Evolutionary conservation across 2,888 invertebrate species (phyloP), one percentile per base, ranked within the genome.

Genomic region (Thalpophila matura): DNA sequence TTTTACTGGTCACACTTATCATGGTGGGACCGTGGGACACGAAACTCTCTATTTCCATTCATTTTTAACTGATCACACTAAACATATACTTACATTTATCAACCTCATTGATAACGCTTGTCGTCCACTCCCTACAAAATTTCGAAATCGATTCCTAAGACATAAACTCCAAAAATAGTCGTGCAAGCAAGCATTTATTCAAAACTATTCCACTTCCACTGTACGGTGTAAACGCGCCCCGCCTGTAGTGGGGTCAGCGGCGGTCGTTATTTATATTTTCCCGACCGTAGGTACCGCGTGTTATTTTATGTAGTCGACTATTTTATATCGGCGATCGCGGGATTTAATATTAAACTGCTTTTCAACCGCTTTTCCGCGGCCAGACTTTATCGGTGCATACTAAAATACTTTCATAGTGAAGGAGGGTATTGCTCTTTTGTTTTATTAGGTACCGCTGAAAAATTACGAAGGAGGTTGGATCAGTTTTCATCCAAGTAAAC

Each of bases 231-330:
- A 81, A 33, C 5, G 46, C 5, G 9, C 1, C 54, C 49, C 51
- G 37, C 49, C 55, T 61, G 57, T 37, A 38, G 62, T 70, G 66
- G 79, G 81, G 82, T 84, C 82, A 81, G 80, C 74, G 60, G 56
- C 73, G 78, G 74, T 80, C 76, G 82, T 84, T 85, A 85, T 86
- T 85, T 84, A 83, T 85, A 83, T 83, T 82, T 83, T 66, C 75
- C 74, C 68, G 59, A 58, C 65, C 77, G 67, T n/a, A n/a, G n/a
- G n/a, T 74, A 72, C 69, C 65, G 66, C 62, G 70, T 71, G 72
- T 78, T 80, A 81, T 77, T 77, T 67, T 65, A 79, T 67, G 74
- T 77, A 72, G 80, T 79, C 74, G 76, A 72, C 72, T 76, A 77
- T 78, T 80, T 79, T 82, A 83, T 80, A 72, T 61, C 55, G 59